A percentile compares a stretch with the other conserved stretches of the same genome.
These are phyloP conservation scores for Gibbula magus DNA, from an alignment of 2,888 invertebrate genomes.

Conservation along the genomic window DNA sequence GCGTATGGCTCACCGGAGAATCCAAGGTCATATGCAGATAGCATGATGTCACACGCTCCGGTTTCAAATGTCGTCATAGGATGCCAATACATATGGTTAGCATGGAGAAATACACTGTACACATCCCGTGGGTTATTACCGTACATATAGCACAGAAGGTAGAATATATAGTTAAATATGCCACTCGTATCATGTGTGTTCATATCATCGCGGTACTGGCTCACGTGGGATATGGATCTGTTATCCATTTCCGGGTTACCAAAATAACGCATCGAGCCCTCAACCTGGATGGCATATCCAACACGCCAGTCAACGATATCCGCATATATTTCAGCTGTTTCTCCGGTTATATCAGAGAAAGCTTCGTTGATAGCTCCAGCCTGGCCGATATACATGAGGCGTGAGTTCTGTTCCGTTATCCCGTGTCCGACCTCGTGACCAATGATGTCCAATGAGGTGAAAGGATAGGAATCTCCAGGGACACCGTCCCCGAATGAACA, in stretches of 20 bases:
- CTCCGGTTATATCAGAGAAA: conserved; percentile 55
- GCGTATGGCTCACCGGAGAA: conserved; percentile 36
- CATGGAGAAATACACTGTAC: conserved; percentile 49
- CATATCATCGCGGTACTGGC: conserved; percentile 40
- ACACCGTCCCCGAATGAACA: conserved; percentile 54
- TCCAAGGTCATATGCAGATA: conserved; percentile 55
- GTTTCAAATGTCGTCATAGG: conserved; percentile 44
- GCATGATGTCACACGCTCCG: conserved; percentile 54
- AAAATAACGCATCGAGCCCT: conserved; percentile 46
- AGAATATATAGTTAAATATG: conserved; percentile 52
- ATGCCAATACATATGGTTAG: conserved; percentile 59
- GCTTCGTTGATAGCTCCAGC: conserved; percentile 57
- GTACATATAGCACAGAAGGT: conserved; percentile 42
- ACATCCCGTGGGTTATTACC: conserved; percentile 44
- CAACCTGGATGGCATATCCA: conserved; percentile 35
- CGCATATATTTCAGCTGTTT: conserved; percentile 41
- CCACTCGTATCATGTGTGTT: conserved; percentile 59
- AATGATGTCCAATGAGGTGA: conserved; percentile 47
- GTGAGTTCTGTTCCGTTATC: conserved; percentile 49
- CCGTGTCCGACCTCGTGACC: conserved; percentile 59
- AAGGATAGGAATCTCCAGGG: conserved; percentile 39
- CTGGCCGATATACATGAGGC: conserved; percentile 48
- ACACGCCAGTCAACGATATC: conserved; percentile 36
- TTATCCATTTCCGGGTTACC: conserved; percentile 49
- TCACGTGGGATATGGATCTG: conserved; percentile 46